These are phyloP conservation scores for Panthera leo DNA, from an alignment of 2,113 vertebrate genomes.

Conservation along the genomic window DNA sequence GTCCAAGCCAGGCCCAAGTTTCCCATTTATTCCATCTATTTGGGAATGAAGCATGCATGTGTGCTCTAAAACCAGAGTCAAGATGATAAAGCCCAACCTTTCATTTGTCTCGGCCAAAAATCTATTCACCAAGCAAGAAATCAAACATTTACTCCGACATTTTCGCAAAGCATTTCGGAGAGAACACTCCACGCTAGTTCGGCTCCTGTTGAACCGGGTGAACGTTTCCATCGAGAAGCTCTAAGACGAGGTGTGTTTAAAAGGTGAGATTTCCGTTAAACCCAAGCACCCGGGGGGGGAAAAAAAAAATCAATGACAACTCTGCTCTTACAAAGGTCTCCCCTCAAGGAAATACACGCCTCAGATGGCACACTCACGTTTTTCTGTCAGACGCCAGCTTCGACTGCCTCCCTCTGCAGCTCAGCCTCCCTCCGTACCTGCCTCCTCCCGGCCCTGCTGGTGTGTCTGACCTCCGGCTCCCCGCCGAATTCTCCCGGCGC, in stretches of 20 bases:
- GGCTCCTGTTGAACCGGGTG: background rate
- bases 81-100: background rate
- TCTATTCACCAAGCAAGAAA: background rate
- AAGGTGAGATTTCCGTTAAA: background rate
- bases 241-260: background rate
- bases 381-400: background rate
- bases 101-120: background rate
- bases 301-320: background rate
- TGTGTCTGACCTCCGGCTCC: constrained; percentile 57
- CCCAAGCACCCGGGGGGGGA: background rate
- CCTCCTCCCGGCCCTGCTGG: constrained; percentile 30
- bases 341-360: background rate
- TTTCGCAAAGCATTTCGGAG: background rate
- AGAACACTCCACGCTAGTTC: background rate
- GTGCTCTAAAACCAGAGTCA: background rate
- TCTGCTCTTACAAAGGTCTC: background rate
- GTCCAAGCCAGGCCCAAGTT: background rate
- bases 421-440: constrained; percentile 54
- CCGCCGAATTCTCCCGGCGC: constrained; percentile 56
- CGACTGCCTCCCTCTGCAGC: background rate
- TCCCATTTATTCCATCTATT: background rate
- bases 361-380: constrained; percentile 15
- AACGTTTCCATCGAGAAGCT: background rate
- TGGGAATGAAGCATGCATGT: background rate
- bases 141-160: background rate